A percentile compares a stretch with the other conserved stretches of the same genome.
These are phyloP conservation scores for Drosophila teissieri DNA, from an alignment of 1,140 invertebrate genomes.

Conservation along the genomic window DNA sequence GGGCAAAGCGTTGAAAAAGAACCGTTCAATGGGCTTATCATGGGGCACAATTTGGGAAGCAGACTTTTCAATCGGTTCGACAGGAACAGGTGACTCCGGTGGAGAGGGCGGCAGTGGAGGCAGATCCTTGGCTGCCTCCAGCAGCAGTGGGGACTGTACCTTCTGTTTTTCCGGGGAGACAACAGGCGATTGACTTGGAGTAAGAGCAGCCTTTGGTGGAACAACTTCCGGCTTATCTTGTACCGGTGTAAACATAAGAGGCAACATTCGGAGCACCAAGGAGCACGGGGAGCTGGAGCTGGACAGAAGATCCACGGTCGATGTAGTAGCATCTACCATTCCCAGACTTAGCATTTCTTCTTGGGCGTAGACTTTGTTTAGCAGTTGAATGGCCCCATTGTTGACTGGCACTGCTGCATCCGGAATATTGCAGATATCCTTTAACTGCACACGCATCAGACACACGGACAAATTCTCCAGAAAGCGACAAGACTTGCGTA, in stretches of 20 bases:
- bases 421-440: slow-evolving; percentile 40
- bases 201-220: background rate
- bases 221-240: background rate
- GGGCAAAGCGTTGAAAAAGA: slow-evolving; percentile 28
- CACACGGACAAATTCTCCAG: slow-evolving; percentile 48
- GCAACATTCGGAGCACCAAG: slow-evolving; percentile 43
- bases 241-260: slow-evolving; percentile 38
- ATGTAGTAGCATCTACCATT: slow-evolving; percentile 1
- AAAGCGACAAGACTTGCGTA: slow-evolving; percentile 60
- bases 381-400: slow-evolving; percentile 11
- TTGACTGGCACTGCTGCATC: slow-evolving; percentile 26
- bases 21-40: slow-evolving; percentile 13
- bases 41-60: background rate
- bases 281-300: slow-evolving; percentile 19
- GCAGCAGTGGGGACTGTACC: background rate
- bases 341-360: slow-evolving; percentile 13
- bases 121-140: background rate
- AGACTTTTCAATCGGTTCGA: background rate
- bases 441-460: slow-evolving; percentile 29
- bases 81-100: slow-evolving; percentile 14
- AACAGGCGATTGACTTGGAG: background rate
- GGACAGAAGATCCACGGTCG: slow-evolving; percentile 35
- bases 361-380: slow-evolving; percentile 12
- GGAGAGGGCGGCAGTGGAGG: slow-evolving; percentile 48
- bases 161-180: too few species aligned